Conservation (phyloP, 1,140 invertebrate species). For the Dryas iulia region DNA sequence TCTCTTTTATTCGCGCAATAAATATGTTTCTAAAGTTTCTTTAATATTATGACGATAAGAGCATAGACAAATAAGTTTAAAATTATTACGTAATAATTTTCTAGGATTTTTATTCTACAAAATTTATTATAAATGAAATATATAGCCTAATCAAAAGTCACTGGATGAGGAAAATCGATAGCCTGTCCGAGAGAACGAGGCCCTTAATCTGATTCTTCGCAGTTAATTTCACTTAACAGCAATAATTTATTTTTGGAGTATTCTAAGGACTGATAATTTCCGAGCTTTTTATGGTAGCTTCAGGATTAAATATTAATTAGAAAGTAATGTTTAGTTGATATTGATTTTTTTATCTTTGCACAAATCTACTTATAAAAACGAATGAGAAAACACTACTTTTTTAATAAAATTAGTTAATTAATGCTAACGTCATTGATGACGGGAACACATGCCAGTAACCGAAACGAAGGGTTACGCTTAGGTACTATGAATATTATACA, state of each 20-base stretch:
- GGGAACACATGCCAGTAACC: no score
- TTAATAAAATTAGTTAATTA: no score
- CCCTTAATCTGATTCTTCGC: constrained; percentile 34
- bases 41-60: background rate
- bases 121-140: constrained; percentile 2
- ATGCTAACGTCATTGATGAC: no score
- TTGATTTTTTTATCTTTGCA: background rate
- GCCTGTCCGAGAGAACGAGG: constrained; percentile 26
- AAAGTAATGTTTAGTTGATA: background rate
- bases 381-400: no score
- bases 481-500: no score
- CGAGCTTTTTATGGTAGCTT: background rate
- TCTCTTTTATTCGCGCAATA: background rate
- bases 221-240: constrained; percentile 44
- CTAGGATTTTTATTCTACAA: background rate
- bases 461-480: no score
- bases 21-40: background rate
- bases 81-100: background rate
- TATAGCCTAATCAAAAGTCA: constrained; percentile 26
- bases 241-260: constrained; percentile 21
- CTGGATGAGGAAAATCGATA: constrained; percentile 32
- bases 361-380: no score
- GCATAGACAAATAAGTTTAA: no score
- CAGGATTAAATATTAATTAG: background rate
- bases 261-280: background rate